Base-by-base conservation (phyloP, 2,113 vertebrate species). In the Centropus unirufus region DNA sequence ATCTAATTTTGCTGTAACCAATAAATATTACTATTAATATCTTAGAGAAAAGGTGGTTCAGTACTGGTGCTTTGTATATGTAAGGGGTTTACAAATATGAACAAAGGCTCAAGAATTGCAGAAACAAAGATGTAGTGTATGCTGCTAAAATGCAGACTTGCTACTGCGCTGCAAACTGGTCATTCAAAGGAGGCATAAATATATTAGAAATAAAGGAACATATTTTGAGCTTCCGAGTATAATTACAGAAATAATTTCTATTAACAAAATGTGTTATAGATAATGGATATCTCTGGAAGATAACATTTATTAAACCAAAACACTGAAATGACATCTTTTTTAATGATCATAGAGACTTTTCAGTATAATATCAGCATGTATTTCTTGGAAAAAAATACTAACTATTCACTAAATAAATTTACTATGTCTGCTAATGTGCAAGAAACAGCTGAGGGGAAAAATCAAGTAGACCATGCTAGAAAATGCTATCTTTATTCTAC, bases 1-100 rank as follows among this genome's bases (percentile, higher is more conserved):
- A 76, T 8, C 9, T 34, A 19, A 19, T 9, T 52, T 79, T 47
- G 27, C 11, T 72, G 19, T 27, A 58, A n/a, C n/a, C 3, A 52
- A 24, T 2, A 61, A 68, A 63, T 78, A 49, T 3, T 66, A 27
- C 49, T 46, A 51, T 18, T 63, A 39, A 67, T 36, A n/a, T 32
- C 11, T 18, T 57, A 10, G 2, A 78, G 66, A 72, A 91, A 79
- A 76, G 58, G 11, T 59, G 12, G 8, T 40, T 76, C 39, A 49
- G 0, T 1, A 8, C 16, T 47, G 11, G 14, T 64, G 19, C 5
- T 76, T 15, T 32, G 12, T 61, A 6, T 40, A 40, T 0, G 1
- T 30, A 55, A 54, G 9, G 1, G 32, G 3, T 54, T 29, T 62
- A 36, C 7, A 61, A 64, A 54, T 12, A 52, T 1, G 4, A 76